These are phyloP conservation scores for Myopa tessellatipennis DNA, from an alignment of 2,888 invertebrate genomes.

Conservation along the genomic window DNA sequence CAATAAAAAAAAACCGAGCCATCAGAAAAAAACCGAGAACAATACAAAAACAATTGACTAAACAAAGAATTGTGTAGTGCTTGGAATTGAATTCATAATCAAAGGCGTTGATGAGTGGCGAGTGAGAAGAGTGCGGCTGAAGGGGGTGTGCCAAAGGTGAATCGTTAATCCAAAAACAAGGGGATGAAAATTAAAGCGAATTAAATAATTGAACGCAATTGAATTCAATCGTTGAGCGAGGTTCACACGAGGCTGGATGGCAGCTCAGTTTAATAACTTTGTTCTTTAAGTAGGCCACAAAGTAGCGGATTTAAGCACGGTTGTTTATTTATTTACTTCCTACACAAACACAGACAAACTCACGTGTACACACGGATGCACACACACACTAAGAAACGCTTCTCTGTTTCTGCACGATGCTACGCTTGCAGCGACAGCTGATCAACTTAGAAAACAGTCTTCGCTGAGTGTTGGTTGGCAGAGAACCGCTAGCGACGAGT, in stretches of 20 bases:
- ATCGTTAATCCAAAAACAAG: neutral
- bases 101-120: constrained; percentile 9
- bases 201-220: constrained; percentile 45
- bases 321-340: neutral
- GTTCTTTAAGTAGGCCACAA: neutral
- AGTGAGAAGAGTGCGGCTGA: neutral
- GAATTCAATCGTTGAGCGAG: neutral
- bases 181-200: constrained; percentile 41
- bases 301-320: neutral
- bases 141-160: neutral
- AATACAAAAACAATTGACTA: neutral
- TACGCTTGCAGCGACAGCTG: neutral
- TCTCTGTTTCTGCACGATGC: neutral
- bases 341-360: constrained; percentile 18
- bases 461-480: neutral
- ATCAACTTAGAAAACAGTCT: neutral
- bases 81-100: neutral
- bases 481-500: constrained; percentile 23
- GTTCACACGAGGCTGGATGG: neutral
- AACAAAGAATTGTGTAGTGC: neutral
- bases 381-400: neutral
- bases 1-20: neutral
- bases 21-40: neutral
- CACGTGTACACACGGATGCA: constrained; percentile 9
- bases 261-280: neutral